Base-by-base conservation (phyloP, 2,888 invertebrate species). In the Doris montereyensis region DNA sequence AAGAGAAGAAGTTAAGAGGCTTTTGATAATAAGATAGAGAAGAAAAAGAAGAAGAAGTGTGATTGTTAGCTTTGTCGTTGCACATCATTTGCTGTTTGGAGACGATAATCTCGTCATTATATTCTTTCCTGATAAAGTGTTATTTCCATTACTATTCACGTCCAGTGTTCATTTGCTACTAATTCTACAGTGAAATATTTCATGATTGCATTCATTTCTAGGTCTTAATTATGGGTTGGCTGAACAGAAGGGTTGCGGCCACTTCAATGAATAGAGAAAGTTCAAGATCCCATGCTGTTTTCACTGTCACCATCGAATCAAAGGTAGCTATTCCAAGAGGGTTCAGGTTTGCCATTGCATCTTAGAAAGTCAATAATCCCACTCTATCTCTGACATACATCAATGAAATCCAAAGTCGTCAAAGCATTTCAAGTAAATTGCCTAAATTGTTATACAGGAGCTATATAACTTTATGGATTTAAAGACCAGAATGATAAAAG, bases 211-310 rank as follows among this genome's bases (percentile, higher is more conserved):
- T 57, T 76, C 35, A 24, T 32, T 74, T 81, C 5, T 75, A 91
- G 91, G 89, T 89, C 3, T 81, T 91, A 13, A 85, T 84, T 41
- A 82, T 83, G 21, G 92, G 92, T 21, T 91, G 90, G 90, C 79
- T 86, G 35, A 91, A 91, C 76, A 83, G 92, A 62, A 84, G 87
- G 17, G 90, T 91, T 0, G 92, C 91, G 1, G 88, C 90, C 0
- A 92, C 92, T 2, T 88, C 90, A 17, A 92, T 92, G 92, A 92
- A 92, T 84, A 84, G 89, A 60, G 91, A 92, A 76, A 91, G 91
- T 71, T 92, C 92, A 0, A 85, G 92, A 28, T 90, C 90, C 28
- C 92, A 92, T 84, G 92, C 92, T 62, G 89, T 92, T 2, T 90
- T 92, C 81, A 90, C 90, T 24, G 79, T 92, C 10, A 85, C 86